Evolutionary conservation across 1,140 invertebrate genomes (phyloP), one percentile per base, ranked within the genome.

Genomic region (Arion vulgaris): DNA sequence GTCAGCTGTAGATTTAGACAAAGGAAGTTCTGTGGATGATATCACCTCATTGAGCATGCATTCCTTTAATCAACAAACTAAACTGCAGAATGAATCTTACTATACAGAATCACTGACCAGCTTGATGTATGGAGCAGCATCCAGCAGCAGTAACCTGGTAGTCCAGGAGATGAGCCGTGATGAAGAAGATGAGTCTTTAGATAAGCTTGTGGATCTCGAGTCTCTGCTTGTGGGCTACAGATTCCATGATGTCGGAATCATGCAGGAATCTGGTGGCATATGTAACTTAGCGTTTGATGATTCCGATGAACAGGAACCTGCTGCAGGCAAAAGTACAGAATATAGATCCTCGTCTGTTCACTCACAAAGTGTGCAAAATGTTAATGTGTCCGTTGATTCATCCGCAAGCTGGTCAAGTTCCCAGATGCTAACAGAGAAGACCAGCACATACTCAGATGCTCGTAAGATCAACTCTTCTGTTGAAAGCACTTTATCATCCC

Each of bases 171-270:
- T 36, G 34, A 66, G 53, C 34, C 62, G 57, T 32, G 80, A 81
- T n/a, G 80, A 81, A 49, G 69, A 45, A 17, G 69, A 53, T 39
- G 80, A 81, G 19, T 45, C n/a, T 15, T 49, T 81, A 66, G 80
- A 81, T 45, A 73, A 74, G 32, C 49, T 81, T 28, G 80, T 81
- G 51, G 80, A 81, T 51, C 28, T 81, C 0, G 49, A 81, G 1
- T 51, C 69, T 41, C 17, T 81, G 19, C 69, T 49, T 49, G 80
- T 69, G 4, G 80, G 80, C 15, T 81, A 81, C 45, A 49, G 80
- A 36, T 81, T 81, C 71, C 80, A 81, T 49, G 80, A 81, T 66
- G 80, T 81, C 15, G 80, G 80, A 15, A 81, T 81, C 1, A 81
- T 81, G 80, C 41, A 38, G 41, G 71, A 57, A 26, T 41, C 32